Conservation (phyloP, 2,888 invertebrate genomes). For the Apodemia mormo region DNA sequence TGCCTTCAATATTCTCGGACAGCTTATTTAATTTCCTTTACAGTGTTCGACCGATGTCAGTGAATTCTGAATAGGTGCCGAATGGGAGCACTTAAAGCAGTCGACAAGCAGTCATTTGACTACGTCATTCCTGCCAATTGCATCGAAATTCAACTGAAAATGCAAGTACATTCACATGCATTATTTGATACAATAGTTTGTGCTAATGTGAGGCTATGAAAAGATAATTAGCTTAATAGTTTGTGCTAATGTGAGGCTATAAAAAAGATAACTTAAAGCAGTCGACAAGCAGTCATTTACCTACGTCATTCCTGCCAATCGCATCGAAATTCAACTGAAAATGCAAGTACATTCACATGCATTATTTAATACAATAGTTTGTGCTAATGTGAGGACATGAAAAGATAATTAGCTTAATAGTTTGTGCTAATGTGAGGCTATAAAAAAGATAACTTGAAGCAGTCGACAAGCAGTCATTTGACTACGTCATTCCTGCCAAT, state of each 20-base stretch:
- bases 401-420: too few species aligned
- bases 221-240: not conserved
- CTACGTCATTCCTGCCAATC: conserved; percentile 33
- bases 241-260: too few species aligned
- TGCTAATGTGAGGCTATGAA: too few species aligned
- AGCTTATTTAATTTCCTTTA: conserved; percentile 31
- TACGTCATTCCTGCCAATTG: conserved; percentile 32
- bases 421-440: too few species aligned
- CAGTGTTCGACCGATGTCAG: conserved; percentile 23
- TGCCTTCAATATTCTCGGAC: not conserved
- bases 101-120: conserved; percentile 40
- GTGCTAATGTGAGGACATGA: too few species aligned
- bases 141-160: not conserved
- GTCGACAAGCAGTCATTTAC: conserved; percentile 39
- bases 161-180: not conserved
- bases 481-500: conserved; percentile 34
- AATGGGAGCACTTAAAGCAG: conserved; percentile 33
- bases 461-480: conserved; percentile 39
- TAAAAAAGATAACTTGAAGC: conserved; percentile 27
- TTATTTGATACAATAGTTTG: not conserved
- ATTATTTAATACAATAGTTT: not conserved
- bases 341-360: not conserved
- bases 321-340: not conserved
- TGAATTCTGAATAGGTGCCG: conserved; percentile 40
- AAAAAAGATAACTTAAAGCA: conserved; percentile 22